Percentiles rank a stretch among this genome's conserved stretches.
phyloP scores from a whole-genome alignment of 2,888 invertebrate species.

The Troides oblongomaculatus region DNA sequence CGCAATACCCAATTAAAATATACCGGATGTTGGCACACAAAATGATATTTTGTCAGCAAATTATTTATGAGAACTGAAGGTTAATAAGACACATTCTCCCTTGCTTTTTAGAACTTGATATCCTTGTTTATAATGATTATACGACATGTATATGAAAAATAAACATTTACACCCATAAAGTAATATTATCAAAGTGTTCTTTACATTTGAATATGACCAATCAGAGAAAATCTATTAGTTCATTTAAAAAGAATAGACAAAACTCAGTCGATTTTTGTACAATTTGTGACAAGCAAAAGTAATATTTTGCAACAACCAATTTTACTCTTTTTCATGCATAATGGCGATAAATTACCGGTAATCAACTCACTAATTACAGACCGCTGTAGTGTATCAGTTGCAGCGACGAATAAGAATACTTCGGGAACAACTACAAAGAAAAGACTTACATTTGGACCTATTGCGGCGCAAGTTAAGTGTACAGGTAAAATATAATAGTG shows the following conservation, averaged over 20 bases:
- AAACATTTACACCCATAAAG: neutral
- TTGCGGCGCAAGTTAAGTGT: constrained; percentile 91
- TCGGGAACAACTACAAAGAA: constrained; percentile 93
- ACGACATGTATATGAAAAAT: neutral
- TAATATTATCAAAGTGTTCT: neutral
- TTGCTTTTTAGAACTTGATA: constrained; percentile 9
- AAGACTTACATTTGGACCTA: constrained; percentile 94
- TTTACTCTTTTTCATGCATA: neutral
- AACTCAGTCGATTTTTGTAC: neutral
- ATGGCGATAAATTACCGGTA: neutral
- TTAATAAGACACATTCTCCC: constrained; percentile 15
- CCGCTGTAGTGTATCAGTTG: constrained; percentile 92
- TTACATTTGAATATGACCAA: neutral
- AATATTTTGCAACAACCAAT: neutral
- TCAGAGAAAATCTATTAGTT: neutral
- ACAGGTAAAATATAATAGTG: constrained; percentile 78
- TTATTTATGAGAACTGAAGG: constrained; percentile 18
- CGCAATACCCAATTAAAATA: constrained; percentile 19
- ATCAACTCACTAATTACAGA: constrained; percentile 70
- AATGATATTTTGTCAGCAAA: constrained; percentile 15
- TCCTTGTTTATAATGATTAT: neutral
- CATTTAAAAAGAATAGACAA: neutral
- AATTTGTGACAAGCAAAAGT: neutral
- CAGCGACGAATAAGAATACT: constrained; percentile 92
- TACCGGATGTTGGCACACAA: constrained; percentile 23